These are phyloP conservation scores for Clarias magur DNA, from an alignment of 2,113 vertebrate genomes.

Conservation along the genomic window DNA sequence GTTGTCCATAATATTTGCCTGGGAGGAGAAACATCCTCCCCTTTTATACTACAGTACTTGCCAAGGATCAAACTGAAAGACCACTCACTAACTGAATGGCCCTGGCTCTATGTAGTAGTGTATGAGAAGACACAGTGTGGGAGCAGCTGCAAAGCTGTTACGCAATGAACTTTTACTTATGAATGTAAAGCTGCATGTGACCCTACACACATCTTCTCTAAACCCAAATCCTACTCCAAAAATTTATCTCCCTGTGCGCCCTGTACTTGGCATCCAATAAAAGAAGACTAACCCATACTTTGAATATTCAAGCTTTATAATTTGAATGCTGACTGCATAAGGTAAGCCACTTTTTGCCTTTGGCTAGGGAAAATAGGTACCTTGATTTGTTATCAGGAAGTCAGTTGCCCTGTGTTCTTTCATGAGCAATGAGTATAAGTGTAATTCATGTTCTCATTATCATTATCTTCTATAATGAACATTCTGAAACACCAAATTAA, in stretches of 20 bases:
- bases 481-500: background rate
- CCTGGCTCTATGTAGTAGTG: no score
- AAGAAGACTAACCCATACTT: background rate
- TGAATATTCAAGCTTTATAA: slow-evolving; percentile 6
- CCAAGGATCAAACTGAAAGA: background rate
- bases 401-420: background rate
- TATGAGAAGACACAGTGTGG: no score
- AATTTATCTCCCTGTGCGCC: background rate
- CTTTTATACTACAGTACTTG: no score
- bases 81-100: no score
- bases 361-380: background rate
- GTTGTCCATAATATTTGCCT: no score
- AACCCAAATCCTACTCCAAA: background rate
- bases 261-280: background rate
- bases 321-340: slow-evolving; percentile 2
- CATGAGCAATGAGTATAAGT: background rate
- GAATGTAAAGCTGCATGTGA: slow-evolving; percentile 17
- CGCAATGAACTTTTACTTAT: slow-evolving; percentile 22
- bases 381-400: slow-evolving; percentile 7
- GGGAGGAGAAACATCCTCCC: no score
- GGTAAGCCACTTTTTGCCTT: background rate
- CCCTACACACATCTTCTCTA: background rate
- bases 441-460: background rate
- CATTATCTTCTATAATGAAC: background rate
- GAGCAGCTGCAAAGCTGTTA: slow-evolving; percentile 20